Base-by-base conservation (phyloP, 2,888 invertebrate genomes). In the Chalcis sispes region DNA sequence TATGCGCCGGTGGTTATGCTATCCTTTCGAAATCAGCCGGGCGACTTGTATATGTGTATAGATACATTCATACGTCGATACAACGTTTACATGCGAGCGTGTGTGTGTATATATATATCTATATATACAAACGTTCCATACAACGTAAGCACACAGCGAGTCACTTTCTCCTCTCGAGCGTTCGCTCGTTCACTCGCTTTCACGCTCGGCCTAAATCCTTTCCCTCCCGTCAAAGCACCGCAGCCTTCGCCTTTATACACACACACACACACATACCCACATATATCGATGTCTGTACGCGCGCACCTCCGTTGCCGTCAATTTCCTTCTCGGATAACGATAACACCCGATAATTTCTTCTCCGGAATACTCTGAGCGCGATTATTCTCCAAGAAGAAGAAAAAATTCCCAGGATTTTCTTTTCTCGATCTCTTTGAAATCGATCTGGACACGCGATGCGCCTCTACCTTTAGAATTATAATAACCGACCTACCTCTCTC, bases 181-280 rank as follows among this genome's bases (percentile, higher is more conserved):
- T n/a, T n/a, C n/a, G n/a, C n/a, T n/a, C n/a, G n/a, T n/a, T n/a
- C n/a, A n/a, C 77, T 81, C 78, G 80, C 80, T 82, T 81, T 81
- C 82, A 79, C 81, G 79, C 81, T 62, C 71, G 81, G 78, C 81
- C 81, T 80, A 80, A 78, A 81, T 83, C 81, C 80, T 79, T 81
- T 79, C 40, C 36, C 54, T 52, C 2, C 36, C 18, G 46, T 25
- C 25, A 40, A 10, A 1, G n/a, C 4, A n/a, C n/a, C 4, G 10
- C 46, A 7, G 29, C 15, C 25, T 10, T 18, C 54, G 50, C n/a
- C 54, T 25, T 36, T 36, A n/a, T n/a, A n/a, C n/a, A n/a, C n/a
- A n/a, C n/a, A n/a, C n/a, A n/a, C n/a, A n/a, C n/a, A n/a, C n/a
- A n/a, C n/a, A n/a, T n/a, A n/a, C n/a, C n/a, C n/a, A n/a, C n/a